Conservation (phyloP, 2,797 vertebrate species). For the Balearica regulorum region DNA sequence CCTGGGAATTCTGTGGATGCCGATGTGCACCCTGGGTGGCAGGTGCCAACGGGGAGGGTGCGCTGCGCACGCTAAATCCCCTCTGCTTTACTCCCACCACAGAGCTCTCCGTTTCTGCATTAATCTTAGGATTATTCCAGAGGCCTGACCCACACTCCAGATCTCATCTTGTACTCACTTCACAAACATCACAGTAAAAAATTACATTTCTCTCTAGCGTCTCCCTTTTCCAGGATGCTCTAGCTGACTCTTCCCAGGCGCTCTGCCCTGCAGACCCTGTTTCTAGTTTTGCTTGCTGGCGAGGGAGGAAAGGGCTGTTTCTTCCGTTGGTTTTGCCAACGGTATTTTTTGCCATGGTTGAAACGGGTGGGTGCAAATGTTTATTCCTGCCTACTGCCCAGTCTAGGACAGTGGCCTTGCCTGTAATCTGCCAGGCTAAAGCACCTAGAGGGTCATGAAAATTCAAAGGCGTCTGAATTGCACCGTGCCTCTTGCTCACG, state of each 20-base stretch:
- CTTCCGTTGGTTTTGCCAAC: rapidly evolving
- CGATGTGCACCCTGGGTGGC: background rate
- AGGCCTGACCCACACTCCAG: background rate
- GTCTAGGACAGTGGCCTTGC: background rate
- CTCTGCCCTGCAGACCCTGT: background rate
- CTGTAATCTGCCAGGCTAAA: background rate
- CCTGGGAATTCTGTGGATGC: background rate
- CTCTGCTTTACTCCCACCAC: background rate
- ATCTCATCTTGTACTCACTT: background rate
- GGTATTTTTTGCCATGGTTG: background rate
- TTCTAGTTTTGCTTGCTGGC: background rate
- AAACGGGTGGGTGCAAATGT: background rate
- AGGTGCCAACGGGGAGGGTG: background rate
- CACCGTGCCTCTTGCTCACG: background rate
- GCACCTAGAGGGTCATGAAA: background rate
- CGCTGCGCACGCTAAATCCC: background rate
- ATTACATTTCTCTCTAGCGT: background rate
- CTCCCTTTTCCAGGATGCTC: background rate
- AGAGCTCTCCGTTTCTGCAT: background rate
- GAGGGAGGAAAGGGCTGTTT: background rate
- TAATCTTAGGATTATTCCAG: background rate
- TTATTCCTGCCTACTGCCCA: background rate
- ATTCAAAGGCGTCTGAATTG: background rate
- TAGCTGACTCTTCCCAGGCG: background rate
- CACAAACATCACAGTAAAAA: background rate